Evolutionary conservation across 2,113 vertebrate genomes (phyloP).

Genomic region (Saguinus imperator): DNA sequence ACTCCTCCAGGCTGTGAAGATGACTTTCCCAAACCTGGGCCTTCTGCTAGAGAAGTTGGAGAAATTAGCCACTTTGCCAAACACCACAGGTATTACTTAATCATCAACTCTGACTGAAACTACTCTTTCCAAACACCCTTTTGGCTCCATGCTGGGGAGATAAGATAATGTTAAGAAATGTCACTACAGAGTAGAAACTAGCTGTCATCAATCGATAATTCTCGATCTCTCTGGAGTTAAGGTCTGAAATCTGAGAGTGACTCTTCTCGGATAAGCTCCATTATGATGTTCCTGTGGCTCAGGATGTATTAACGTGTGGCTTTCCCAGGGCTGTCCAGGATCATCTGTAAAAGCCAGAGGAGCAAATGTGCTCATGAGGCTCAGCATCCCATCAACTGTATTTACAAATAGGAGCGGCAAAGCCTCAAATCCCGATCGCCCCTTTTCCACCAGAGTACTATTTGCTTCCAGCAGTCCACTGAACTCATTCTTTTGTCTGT

Average conservation of each 20-base stretch:
- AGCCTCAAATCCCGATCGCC: neutral
- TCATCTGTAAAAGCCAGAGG: neutral
- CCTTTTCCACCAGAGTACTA: neutral
- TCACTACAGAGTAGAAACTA: neutral
- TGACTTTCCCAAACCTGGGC: constrained; percentile 78
- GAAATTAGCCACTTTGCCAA: constrained; percentile 55
- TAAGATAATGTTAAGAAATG: neutral
- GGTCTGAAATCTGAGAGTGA: neutral
- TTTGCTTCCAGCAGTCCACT: neutral
- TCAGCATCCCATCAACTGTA: neutral
- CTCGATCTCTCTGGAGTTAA: neutral
- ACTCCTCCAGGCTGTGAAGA: constrained; percentile 83
- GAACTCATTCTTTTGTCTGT: neutral
- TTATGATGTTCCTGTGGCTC: neutral
- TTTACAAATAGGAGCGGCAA: neutral
- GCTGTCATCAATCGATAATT: neutral
- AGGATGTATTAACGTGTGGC: neutral
- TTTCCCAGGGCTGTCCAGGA: neutral
- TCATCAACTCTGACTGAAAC: constrained; percentile 44
- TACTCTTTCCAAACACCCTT: neutral
- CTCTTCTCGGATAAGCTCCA: neutral
- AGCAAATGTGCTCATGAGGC: neutral
- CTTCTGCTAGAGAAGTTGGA: constrained; percentile 80
- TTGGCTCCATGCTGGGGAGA: neutral
- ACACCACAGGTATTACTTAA: constrained; percentile 75